Evolutionary conservation across 1,140 invertebrate species (phyloP).

Genomic region (Sitobion miscanthi): DNA sequence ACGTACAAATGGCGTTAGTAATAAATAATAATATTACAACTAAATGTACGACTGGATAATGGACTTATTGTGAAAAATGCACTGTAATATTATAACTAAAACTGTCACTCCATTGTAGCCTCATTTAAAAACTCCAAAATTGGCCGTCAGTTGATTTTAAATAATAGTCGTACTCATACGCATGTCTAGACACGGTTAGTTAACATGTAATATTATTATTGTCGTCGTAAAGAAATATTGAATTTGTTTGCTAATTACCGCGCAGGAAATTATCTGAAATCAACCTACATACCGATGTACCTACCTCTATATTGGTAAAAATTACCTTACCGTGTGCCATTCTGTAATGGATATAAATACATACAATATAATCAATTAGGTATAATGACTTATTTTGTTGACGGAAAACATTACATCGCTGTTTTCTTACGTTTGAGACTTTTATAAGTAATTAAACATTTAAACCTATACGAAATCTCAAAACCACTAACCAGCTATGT

Average conservation of each 20-base stretch:
- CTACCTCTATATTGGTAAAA: no score
- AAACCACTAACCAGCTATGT: no score
- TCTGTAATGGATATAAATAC: no score
- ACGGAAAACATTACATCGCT: no score
- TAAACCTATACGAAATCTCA: no score
- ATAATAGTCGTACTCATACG: background rate
- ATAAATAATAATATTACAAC: background rate
- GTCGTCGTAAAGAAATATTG: background rate
- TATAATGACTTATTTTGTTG: no score
- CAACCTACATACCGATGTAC: no score
- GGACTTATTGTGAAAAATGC: background rate
- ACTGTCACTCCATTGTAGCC: background rate
- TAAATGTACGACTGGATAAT: background rate
- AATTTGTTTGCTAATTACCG: background rate
- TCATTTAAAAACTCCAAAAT: background rate
- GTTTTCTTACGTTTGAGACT: no score
- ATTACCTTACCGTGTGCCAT: no score
- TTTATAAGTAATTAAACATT: no score
- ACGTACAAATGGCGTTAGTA: background rate
- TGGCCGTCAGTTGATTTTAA: background rate
- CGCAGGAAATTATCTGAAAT: no score
- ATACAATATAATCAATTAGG: no score
- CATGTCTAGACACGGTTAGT: background rate
- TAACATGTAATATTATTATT: background rate
- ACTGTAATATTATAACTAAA: background rate